Percentiles rank a stretch among this genome's conserved stretches.
Conservation (phyloP, 2,113 vertebrate species). For the Forbesichthys papilliferus region DNA sequence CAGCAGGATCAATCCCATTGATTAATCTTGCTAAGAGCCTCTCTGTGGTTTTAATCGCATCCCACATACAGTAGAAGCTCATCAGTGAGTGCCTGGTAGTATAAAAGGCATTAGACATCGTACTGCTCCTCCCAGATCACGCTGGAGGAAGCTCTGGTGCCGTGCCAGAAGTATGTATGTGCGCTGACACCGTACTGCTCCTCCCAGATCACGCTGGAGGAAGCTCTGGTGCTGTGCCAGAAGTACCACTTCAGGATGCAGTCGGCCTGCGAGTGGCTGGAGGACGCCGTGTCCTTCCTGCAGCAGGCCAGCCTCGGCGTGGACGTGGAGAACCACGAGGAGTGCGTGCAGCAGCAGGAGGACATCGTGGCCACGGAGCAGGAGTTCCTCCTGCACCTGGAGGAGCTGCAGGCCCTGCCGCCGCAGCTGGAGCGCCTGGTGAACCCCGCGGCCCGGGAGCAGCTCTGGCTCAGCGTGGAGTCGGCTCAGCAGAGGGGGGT, state of each 20-base stretch:
- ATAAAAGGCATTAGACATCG: not conserved
- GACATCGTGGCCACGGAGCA: conserved; percentile 89
- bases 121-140: conserved; percentile 64
- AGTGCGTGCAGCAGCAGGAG: conserved; percentile 82
- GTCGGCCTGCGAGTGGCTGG: conserved; percentile 88
- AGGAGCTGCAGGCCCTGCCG: conserved; percentile 80
- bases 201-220: conserved; percentile 85
- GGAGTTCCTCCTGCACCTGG: conserved; percentile 80
- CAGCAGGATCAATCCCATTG: no score
- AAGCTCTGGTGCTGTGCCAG: conserved; percentile 84
- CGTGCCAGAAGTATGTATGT: conserved; percentile 83
- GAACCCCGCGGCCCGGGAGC: conserved; percentile 78
- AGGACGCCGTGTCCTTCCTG: conserved; percentile 89
- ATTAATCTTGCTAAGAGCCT: not conserved
- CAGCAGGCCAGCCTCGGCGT: conserved; percentile 85
- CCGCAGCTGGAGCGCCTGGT: conserved; percentile 81
- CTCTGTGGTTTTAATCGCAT: not conserved
- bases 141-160: conserved; percentile 82
- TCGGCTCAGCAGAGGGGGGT: conserved; percentile 81
- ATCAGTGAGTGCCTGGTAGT: accelerated
- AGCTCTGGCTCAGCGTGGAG: conserved; percentile 79
- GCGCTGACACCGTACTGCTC: conserved; percentile 9
- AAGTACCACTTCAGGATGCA: conserved; percentile 89
- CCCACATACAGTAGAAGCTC: not conserved
- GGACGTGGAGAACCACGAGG: conserved; percentile 90